Evolutionary conservation across 2,888 invertebrate genomes (phyloP).

Genomic region (Athalia circularis): DNA sequence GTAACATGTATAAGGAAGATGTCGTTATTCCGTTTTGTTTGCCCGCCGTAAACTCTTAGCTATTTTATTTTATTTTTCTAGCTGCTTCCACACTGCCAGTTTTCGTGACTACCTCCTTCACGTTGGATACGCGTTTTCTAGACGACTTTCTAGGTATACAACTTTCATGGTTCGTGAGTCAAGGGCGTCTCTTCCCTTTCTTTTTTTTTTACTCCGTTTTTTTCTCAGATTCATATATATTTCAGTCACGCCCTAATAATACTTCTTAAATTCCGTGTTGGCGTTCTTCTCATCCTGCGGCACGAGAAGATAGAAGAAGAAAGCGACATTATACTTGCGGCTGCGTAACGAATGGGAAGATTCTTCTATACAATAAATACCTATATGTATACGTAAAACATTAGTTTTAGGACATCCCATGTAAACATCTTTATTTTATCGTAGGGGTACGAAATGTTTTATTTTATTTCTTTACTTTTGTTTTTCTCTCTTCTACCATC

Average conservation of each 20-base stretch:
- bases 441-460: too few species aligned
- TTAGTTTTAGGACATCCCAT: not conserved
- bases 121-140: too few species aligned
- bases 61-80: too few species aligned
- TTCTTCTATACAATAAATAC: not conserved
- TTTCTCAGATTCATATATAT: conserved; percentile 2
- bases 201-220: not conserved
- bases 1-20: too few species aligned
- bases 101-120: too few species aligned
- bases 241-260: conserved; percentile 37
- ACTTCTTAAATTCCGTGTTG: conserved; percentile 17
- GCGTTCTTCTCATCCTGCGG: not conserved
- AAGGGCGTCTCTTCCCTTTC: not conserved
- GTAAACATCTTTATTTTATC: conserved; percentile 35
- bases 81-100: too few species aligned
- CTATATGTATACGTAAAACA: conserved; percentile 3
- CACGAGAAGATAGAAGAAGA: too few species aligned
- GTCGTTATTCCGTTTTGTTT: too few species aligned
- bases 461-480: too few species aligned
- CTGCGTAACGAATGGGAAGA: conserved; percentile 16
- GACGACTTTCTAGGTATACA: too few species aligned
- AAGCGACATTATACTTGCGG: not conserved
- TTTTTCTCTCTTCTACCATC: too few species aligned
- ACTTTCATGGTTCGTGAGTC: not conserved
- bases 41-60: too few species aligned